Base-by-base conservation (phyloP, 2,113 vertebrate genomes). In the Sclerurus mexicanus region DNA sequence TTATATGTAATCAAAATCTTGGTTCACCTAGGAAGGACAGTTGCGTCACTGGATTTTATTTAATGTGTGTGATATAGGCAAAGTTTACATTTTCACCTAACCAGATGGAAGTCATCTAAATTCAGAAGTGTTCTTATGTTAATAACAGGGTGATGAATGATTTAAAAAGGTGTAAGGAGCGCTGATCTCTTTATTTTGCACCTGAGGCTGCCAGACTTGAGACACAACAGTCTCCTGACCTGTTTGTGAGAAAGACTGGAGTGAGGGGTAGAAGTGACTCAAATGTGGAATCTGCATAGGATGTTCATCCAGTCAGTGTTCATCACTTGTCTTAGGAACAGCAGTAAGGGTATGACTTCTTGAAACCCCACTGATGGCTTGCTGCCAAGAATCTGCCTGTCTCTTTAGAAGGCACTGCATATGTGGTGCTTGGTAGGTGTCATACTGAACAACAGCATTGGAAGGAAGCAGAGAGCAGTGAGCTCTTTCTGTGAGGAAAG, bases 391-490 rank as follows among this genome's bases (percentile, higher is more conserved):
- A 13, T 33, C 39, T 88, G n/a, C 14, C 16, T 63, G 35, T 40
- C 28, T 23, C 6, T 81, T 58, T 1, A 47, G 69, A 52, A 68
- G 39, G 35, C 6, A 4, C 27, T 59, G 46, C 4, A 0, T 17
- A 1, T 7, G 20, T 75, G 49, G 9, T 52, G 19, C 49, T 77
- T 39, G 39, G 22, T 50, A 16, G 73, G 21, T 60, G n/a, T 79
- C 0, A 1, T 11, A n/a, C 40, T 4, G 7, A 83, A 5, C 1
- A 3, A 3, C 39, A 46, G 18, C 1, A 0, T 67, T 81, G n/a
- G 20, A 33, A 46, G 46, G 4, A 47, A 63, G 58, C 21, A 35
- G 53, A 49, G 31, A 68, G 37, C 49, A 31, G 7, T 8, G 37
- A 37, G 14, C 10, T 13, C 24, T 42, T 67, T 56, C 47, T 68